These are phyloP conservation scores for Steinernema khuongi DNA, from an alignment of 1,140 invertebrate species.

Conservation along the genomic window DNA sequence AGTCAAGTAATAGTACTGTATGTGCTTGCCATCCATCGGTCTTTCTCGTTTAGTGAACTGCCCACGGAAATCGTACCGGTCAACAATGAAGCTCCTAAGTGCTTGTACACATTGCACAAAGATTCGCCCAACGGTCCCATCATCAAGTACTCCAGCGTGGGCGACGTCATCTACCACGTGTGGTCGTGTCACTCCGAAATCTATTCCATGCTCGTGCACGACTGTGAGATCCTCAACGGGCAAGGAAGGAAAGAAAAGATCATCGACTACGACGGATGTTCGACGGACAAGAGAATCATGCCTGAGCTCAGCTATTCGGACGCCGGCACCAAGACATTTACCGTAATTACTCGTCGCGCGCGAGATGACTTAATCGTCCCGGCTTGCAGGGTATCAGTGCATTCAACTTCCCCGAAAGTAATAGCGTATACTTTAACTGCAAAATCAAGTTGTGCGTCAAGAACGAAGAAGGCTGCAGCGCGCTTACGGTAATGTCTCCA, in stretches of 20 bases:
- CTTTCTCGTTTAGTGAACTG: constrained; percentile 45
- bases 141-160: constrained; percentile 49
- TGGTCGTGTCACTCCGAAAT: constrained; percentile 49
- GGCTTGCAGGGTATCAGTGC: constrained; percentile 47
- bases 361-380: not conserved
- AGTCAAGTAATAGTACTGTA: constrained; percentile 38
- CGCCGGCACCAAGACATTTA: constrained; percentile 46
- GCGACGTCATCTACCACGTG: constrained; percentile 52
- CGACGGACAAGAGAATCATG: constrained; percentile 46
- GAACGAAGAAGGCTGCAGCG: constrained; percentile 32
- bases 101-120: constrained; percentile 52
- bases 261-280: constrained; percentile 54
- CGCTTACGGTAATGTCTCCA: constrained; percentile 37
- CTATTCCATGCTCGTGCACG: constrained; percentile 53
- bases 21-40: not conserved
- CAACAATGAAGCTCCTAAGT: constrained; percentile 40
- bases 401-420: constrained; percentile 56
- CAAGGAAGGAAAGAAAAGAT: constrained; percentile 42
- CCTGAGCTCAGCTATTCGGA: constrained; percentile 49
- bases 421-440: constrained; percentile 48
- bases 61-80: constrained; percentile 30
- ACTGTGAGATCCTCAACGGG: constrained; percentile 52
- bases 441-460: constrained; percentile 49
- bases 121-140: constrained; percentile 57
- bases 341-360: constrained; percentile 19